Evolutionary conservation across 2,888 invertebrate species (phyloP), one percentile per base, ranked within the genome.

Genomic region (Drosophila stalkeri): DNA sequence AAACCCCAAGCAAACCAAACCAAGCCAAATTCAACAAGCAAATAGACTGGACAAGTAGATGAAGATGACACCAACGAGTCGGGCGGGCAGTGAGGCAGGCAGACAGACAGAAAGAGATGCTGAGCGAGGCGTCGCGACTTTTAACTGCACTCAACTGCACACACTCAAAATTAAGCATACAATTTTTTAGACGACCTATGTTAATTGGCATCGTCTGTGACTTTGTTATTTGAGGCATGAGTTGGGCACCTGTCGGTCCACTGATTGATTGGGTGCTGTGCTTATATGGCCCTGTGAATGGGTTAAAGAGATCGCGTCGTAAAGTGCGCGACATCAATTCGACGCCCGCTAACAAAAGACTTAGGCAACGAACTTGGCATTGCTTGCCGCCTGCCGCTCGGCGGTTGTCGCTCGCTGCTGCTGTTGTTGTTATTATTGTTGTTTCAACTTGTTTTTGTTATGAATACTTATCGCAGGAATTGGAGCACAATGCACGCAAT

Each of bases 291-390:
- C 18, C 62, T 75, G 72, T 75, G 52, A 75, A 75, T 72, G 71
- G 65, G 74, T 33, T 57, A 52, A 70, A 51, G 35, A 71, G 56
- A 43, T 63, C 49, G 41, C 43, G 20, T 47, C 56, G 44, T 51
- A 27, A 43, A 37, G 46, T 57, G 63, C 41, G 51, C 20, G 79
- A 78, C 79, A 77, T 71, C 43, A 77, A 69, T 80, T 77, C 52
- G 54, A 54, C 44, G 68, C 62, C 41, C 47, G 59, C 59, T 43
- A 73, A 77, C 80, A 72, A 78, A 75, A 75, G 75, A 72, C 81
- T 82, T 75, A 57, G 44, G 81, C 81, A 82, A 80, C 83, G 77
- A 81, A 77, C 82, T 84, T 80, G 80, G 80, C 81, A 76, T 81
- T 81, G 80, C 66, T 51, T n/a, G 33, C 8, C 14, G 51, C 51